Evolutionary conservation across 2,797 vertebrate species (phyloP).

Genomic region (Mastacembelus armatus): DNA sequence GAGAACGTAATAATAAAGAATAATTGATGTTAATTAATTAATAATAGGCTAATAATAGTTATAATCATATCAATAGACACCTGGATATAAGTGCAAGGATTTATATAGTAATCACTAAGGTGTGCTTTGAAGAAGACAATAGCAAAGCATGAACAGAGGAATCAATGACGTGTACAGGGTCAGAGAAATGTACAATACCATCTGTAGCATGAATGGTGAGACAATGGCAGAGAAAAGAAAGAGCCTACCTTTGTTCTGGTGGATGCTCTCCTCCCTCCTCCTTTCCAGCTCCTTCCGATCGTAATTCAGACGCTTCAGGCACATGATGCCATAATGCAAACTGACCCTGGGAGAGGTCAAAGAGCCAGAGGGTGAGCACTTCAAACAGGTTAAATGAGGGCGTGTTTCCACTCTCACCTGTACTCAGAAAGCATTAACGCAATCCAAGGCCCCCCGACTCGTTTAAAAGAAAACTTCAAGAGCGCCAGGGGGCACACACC

Average conservation of each 20-base stretch:
- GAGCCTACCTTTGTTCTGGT: constrained; percentile 89
- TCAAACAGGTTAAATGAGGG: constrained; percentile 47
- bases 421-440: constrained; percentile 44
- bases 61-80: too few species aligned
- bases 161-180: constrained; percentile 9
- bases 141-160: background rate
- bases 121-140: constrained; percentile 19
- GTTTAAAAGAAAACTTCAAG: constrained; percentile 7
- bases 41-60: background rate
- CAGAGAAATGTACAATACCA: background rate
- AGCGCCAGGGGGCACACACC: constrained; percentile 57
- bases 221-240: background rate
- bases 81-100: background rate
- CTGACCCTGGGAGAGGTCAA: constrained; percentile 87
- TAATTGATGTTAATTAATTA: too few species aligned
- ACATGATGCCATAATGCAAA: constrained; percentile 95
- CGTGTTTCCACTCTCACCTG: constrained; percentile 42
- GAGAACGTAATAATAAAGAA: too few species aligned
- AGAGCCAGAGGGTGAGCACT: constrained; percentile 39
- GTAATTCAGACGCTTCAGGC: constrained; percentile 94
- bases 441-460: constrained; percentile 19
- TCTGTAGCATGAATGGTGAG: background rate
- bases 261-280: constrained; percentile 90
- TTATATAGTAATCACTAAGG: background rate
- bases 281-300: constrained; percentile 94